Conservation (phyloP, 2,888 invertebrate genomes). For the Phasia obesa region DNA sequence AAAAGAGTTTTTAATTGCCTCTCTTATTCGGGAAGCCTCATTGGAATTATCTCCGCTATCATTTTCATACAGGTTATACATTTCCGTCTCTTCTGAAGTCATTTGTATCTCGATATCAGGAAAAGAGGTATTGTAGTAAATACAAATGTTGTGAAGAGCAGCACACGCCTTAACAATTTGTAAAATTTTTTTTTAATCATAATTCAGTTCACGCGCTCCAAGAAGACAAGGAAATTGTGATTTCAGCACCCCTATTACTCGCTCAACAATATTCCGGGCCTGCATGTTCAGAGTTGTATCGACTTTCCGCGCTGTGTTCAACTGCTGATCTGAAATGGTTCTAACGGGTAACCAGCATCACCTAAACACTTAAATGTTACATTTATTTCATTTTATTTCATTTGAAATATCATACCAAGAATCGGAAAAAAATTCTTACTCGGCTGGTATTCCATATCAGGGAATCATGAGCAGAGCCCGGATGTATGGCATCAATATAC, state of each 20-base stretch:
- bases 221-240: conserved; percentile 10
- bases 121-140: too few species aligned
- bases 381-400: background rate
- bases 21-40: conserved; percentile 21
- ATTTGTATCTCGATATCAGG: background rate
- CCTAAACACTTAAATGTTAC: too few species aligned
- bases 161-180: conserved; percentile 9
- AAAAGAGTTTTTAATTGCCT: conserved; percentile 8
- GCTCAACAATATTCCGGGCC: conserved; percentile 14
- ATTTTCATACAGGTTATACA: background rate
- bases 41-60: background rate
- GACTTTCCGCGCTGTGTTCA: too few species aligned
- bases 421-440: too few species aligned
- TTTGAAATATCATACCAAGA: background rate
- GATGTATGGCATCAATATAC: too few species aligned
- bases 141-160: conserved; percentile 13
- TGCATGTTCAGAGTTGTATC: too few species aligned
- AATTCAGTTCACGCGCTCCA: conserved; percentile 6
- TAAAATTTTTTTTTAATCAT: conserved; percentile 8
- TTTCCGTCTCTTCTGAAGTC: background rate
- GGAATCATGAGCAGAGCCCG: too few species aligned
- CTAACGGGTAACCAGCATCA: too few species aligned
- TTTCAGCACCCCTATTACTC: conserved; percentile 10
- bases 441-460: too few species aligned
- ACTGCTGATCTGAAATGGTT: too few species aligned